Percentiles rank a stretch among this genome's conserved stretches.
Evolutionary conservation across 1,140 invertebrate genomes (phyloP).

Genomic region (Aphaenogaster ashmeadi): DNA sequence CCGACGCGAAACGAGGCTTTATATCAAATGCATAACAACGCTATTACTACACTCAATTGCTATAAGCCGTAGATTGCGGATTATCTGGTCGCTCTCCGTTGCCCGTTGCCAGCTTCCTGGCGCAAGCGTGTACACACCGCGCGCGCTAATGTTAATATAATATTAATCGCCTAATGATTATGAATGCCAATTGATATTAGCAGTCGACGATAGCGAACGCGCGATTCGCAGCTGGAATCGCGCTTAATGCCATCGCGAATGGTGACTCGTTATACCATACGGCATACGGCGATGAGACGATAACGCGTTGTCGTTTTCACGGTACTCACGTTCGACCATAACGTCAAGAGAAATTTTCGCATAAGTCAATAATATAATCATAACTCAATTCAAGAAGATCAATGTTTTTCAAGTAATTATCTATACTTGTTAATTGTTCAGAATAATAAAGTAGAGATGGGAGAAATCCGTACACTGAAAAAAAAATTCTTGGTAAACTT

Average conservation of each 20-base stretch:
- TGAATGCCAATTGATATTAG: slow-evolving; percentile 81
- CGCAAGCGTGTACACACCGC: neutral
- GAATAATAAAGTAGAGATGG: neutral
- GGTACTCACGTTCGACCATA: neutral
- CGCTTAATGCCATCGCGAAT: slow-evolving; percentile 47
- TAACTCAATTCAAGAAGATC: neutral
- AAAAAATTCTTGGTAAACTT: too few species aligned
- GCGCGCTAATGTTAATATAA: slow-evolving; percentile 73
- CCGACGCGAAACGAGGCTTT: slow-evolving; percentile 74
- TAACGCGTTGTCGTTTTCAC: slow-evolving; percentile 31
- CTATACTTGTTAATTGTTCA: neutral
- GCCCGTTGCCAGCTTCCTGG: neutral
- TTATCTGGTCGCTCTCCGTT: slow-evolving; percentile 39
- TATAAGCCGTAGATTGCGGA: slow-evolving; percentile 80
- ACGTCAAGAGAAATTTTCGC: neutral
- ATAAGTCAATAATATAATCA: neutral
- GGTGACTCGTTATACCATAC: neutral
- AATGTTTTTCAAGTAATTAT: slow-evolving; percentile 8
- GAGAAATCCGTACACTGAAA: neutral
- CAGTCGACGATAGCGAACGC: slow-evolving; percentile 33
- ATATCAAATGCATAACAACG: slow-evolving; percentile 81
- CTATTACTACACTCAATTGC: slow-evolving; percentile 77
- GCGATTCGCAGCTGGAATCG: slow-evolving; percentile 48
- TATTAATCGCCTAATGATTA: slow-evolving; percentile 80
- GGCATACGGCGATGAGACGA: neutral